Base-by-base conservation (phyloP, 2,888 invertebrate genomes). In the Drosophila villosipedis region DNA sequence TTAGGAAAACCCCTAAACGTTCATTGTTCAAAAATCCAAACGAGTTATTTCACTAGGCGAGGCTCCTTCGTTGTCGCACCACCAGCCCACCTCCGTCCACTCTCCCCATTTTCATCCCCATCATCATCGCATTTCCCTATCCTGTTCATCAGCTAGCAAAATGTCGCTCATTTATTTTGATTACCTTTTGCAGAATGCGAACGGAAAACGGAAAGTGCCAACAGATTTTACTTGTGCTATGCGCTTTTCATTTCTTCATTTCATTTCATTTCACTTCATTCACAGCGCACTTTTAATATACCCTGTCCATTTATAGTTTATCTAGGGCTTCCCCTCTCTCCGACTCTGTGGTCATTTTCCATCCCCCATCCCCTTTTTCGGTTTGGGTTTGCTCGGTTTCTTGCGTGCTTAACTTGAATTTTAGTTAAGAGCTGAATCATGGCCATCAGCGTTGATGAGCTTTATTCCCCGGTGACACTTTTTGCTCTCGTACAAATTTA, bases 371-470 rank as follows among this genome's bases (percentile, higher is more conserved):
- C 35, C 30, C 22, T 14, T 59, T 47, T 41, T 52, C 33, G 61
- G 58, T 25, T 47, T 68, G 63, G 66, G 47, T 54, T 39, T 33
- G 50, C 54, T 43, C 30, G 43, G 43, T 63, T 64, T 22, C 59
- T 58, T 78, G 39, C 63, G 58, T 54, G 74, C 67, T 72, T 69
- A 69, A 49, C 75, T 82, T 77, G 78, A 77, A 68, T 86, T 79
- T 80, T 85, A 84, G 85, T 84, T 89, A 73, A 73, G 77, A 87
- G 78, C 82, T 89, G 87, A 85, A 84, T 90, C 90, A 83, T 87
- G 87, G 78, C 87, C 89, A 86, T 89, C 90, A 88, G 82, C 77
- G 84, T 77, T 90, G 89, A 91, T 90, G 89, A 88, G 91, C 86
- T 85, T 76, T 83, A 90, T 88, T 90, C 89, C 89, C 89, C 61